Evolutionary conservation across 2,888 invertebrate genomes (phyloP), one percentile per base, ranked within the genome.

Genomic region (Scaptomyza caliginosa): DNA sequence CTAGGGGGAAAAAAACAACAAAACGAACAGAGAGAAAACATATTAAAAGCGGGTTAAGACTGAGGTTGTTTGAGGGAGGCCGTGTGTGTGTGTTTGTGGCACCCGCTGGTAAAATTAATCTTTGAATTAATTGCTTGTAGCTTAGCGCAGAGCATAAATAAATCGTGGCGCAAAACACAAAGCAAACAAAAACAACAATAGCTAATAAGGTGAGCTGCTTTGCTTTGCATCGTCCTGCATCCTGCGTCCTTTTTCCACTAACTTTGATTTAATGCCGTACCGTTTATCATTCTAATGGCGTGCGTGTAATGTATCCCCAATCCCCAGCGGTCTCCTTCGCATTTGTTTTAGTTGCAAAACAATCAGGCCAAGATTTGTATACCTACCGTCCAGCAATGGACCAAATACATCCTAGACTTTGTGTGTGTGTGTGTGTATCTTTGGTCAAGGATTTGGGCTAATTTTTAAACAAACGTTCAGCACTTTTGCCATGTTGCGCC

Each of bases 41-140:
- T 56, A 77, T 77, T 67, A 58, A 73, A 56, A 45, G 52, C 43
- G 59, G 75, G 55, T 65, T 71, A 45, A 48, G 51, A 28, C 21
- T 58, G 70, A 19, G 30, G 39, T 43, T 39, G 49, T 36, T 19
- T 32, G 23, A 16, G 19, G 24, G n/a, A 4, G n/a, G n/a, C n/a
- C n/a, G n/a, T n/a, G n/a, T 43, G 10, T 26, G 23, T 13, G 26
- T 8, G 34, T 13, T n/a, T 36, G 65, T 65, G 69, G 82, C 78
- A 85, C 88, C 85, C 89, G 77, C 81, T 83, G 88, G 89, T 78
- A 67, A 82, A 88, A 88, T 88, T 88, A 88, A 88, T 88, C 88
- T 88, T 73, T 68, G 85, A 85, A 88, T 88, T 88, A 88, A 88
- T 88, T 88, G 89, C 89, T 80, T 77, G 77, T 69, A 82, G 86